Evolutionary conservation across 1,140 invertebrate genomes (phyloP).

Genomic region (Musca vetustissima): DNA sequence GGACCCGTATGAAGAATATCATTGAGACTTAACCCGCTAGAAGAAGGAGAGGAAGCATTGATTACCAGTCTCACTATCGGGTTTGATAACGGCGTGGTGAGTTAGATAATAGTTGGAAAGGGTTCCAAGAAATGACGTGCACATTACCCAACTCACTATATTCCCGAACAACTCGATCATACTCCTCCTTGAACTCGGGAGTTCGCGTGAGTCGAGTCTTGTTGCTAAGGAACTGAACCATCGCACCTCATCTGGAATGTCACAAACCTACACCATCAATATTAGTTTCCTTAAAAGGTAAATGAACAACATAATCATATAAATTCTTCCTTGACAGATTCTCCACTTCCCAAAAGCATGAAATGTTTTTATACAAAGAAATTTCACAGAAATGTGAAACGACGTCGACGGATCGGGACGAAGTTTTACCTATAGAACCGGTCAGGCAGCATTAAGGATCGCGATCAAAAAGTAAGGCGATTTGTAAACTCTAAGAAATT

Average conservation of each 20-base stretch:
- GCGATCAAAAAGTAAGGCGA: no score
- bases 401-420: background rate
- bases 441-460: background rate
- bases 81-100: constrained; percentile 42
- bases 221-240: background rate
- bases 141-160: background rate
- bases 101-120: constrained; percentile 28
- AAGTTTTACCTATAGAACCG: background rate
- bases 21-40: background rate
- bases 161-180: constrained; percentile 2
- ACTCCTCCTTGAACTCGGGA: background rate
- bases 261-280: background rate
- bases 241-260: background rate
- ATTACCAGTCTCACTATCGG: constrained; percentile 38
- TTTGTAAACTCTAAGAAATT: no score
- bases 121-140: background rate
- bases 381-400: background rate
- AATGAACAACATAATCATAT: background rate
- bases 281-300: background rate
- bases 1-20: background rate
- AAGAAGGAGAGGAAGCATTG: constrained; percentile 29
- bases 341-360: background rate
- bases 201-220: background rate
- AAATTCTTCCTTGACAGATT: background rate
- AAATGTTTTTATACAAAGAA: background rate